Evolutionary conservation across 2,888 invertebrate genomes (phyloP).

Genomic region (Mythimna loreyi): DNA sequence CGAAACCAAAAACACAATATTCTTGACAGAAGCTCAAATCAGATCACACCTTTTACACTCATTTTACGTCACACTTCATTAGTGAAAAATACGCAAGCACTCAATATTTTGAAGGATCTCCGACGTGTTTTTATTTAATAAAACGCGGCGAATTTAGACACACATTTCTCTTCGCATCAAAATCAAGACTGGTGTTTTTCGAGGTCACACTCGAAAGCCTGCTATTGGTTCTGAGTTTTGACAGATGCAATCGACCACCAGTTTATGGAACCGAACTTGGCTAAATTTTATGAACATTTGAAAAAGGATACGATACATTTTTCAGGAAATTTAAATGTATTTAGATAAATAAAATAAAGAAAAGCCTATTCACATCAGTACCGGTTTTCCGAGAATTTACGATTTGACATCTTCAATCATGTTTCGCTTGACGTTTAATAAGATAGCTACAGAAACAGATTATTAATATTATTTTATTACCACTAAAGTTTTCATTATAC

Average conservation of each 20-base stretch:
- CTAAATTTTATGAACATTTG: not conserved
- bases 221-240: slow-evolving; percentile 71
- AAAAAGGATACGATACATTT: not conserved
- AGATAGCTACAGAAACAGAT: slow-evolving; percentile 31
- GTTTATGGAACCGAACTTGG: slow-evolving; percentile 25
- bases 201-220: slow-evolving; percentile 62
- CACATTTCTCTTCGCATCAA: slow-evolving; percentile 59
- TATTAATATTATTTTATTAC: accelerated
- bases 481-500: not conserved
- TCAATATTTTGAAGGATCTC: slow-evolving; percentile 59
- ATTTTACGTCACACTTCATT: slow-evolving; percentile 68
- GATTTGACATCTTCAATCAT: slow-evolving; percentile 26
- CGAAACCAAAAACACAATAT: slow-evolving; percentile 65
- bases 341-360: not conserved
- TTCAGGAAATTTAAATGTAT: not conserved
- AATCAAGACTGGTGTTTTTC: slow-evolving; percentile 72
- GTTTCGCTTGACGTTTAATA: not conserved
- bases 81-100: slow-evolving; percentile 57
- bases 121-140: slow-evolving; percentile 74
- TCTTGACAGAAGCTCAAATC: slow-evolving; percentile 59
- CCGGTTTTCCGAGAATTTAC: slow-evolving; percentile 43
- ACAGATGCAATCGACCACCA: slow-evolving; percentile 64
- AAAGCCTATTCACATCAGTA: slow-evolving; percentile 1
- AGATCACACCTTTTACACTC: slow-evolving; percentile 72
- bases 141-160: slow-evolving; percentile 66